Evolutionary conservation across 2,113 vertebrate genomes (phyloP).

Genomic region (Cariama cristata): DNA sequence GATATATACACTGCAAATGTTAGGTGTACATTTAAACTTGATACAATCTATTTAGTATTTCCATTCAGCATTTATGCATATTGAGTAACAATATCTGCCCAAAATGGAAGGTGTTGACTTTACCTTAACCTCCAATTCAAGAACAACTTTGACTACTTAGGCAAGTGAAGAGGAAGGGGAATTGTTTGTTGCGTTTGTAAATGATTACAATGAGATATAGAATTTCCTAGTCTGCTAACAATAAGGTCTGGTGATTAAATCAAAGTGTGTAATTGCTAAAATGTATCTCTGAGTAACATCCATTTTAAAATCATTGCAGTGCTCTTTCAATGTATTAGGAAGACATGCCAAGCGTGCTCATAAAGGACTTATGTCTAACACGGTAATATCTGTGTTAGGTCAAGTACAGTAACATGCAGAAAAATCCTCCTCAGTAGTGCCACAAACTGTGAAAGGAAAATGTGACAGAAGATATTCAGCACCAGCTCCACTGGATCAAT

Average conservation of each 20-base stretch:
- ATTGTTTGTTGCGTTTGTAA: background rate
- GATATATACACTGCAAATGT: background rate
- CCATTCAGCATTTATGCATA: background rate
- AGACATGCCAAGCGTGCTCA: constrained; percentile 49
- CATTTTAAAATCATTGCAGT: constrained; percentile 11
- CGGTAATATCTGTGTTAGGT: constrained; percentile 53
- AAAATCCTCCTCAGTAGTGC: constrained; percentile 5
- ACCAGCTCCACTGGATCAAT: background rate
- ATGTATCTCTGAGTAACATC: background rate
- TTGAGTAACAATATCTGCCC: background rate
- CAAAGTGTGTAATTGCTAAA: background rate
- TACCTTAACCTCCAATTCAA: background rate
- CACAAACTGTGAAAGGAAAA: constrained; percentile 42
- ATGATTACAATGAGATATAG: background rate
- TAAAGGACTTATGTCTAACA: constrained; percentile 41
- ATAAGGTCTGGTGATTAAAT: background rate
- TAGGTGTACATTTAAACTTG: background rate
- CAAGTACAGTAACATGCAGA: constrained; percentile 4
- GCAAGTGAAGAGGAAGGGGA: background rate
- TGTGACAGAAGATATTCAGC: constrained; percentile 29
- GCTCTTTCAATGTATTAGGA: background rate
- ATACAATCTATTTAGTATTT: background rate
- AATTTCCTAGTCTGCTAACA: background rate
- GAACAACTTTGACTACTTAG: background rate
- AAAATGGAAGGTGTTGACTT: background rate